These are phyloP conservation scores for Caenorhabditis wallacei DNA, from an alignment of 2,888 invertebrate species.

Conservation along the genomic window DNA sequence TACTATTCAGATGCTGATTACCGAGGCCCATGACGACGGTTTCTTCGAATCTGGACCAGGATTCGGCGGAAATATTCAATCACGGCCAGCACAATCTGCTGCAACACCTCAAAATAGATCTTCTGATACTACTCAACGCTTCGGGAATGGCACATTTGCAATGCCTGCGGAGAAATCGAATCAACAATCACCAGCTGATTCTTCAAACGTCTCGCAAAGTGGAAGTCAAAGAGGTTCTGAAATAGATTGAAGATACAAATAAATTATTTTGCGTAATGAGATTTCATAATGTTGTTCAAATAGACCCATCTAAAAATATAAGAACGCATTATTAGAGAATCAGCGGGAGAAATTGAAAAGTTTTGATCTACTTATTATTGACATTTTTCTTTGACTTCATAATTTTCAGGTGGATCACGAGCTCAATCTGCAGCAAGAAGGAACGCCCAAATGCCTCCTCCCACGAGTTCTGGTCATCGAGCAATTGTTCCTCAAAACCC, in stretches of 20 bases:
- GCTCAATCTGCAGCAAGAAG: background rate
- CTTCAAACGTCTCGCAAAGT: background rate
- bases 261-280: background rate
- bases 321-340: too few species aligned
- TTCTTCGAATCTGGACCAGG: constrained; percentile 56
- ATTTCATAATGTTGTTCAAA: too few species aligned
- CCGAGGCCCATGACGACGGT: constrained; percentile 18
- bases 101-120: background rate
- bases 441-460: constrained; percentile 30
- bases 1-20: constrained; percentile 33
- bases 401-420: background rate
- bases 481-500: constrained; percentile 26
- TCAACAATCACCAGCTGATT: background rate
- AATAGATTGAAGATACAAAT: background rate
- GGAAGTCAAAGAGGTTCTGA: background rate
- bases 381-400: too few species aligned
- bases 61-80: constrained; percentile 21
- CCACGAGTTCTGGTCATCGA: too few species aligned
- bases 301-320: too few species aligned
- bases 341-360: too few species aligned
- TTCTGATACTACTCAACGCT: background rate
- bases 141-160: background rate
- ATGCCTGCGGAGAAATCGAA: background rate
- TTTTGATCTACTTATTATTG: too few species aligned
- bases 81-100: background rate